Percentiles rank a stretch among this genome's conserved stretches.
These are phyloP conservation scores for Paracentrotus lividus DNA, from an alignment of 53 echinoderm and acorn worm species.

Conservation along the genomic window DNA sequence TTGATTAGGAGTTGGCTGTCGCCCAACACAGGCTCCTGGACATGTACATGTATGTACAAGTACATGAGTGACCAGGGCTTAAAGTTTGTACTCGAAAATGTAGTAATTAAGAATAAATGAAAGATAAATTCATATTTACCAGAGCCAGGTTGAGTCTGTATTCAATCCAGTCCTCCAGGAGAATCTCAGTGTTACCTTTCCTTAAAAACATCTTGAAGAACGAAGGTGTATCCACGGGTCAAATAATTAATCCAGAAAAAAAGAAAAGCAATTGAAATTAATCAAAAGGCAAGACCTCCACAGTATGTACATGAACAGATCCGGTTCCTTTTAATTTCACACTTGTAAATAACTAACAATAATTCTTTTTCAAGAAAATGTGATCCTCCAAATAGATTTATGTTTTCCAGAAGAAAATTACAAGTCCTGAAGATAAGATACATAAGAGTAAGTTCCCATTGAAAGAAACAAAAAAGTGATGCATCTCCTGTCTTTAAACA, in stretches of 20 bases:
- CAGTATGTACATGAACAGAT: neutral
- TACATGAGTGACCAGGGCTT: no score
- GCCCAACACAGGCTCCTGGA: no score
- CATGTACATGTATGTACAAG: no score
- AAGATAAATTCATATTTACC: neutral
- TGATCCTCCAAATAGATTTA: neutral
- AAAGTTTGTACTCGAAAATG: no score
- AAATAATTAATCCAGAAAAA: neutral
- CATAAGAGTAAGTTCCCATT: neutral
- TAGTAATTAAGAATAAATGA: neutral
- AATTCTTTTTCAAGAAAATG: neutral
- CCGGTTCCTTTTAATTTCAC: neutral
- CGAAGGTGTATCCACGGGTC: neutral
- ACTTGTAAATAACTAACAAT: neutral
- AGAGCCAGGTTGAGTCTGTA: slow-evolving; percentile 4
- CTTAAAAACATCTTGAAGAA: slow-evolving; percentile 11
- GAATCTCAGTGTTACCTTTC: neutral
- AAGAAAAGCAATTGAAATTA: neutral
- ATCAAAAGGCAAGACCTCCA: neutral
- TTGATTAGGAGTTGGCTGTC: no score
- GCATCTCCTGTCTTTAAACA: neutral
- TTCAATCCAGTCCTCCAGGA: slow-evolving; percentile 13
- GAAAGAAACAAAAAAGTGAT: neutral
- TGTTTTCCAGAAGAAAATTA: neutral
- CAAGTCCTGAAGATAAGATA: neutral